Evolutionary conservation across 2,113 vertebrate genomes (phyloP), one percentile per base, ranked within the genome.

Genomic region (Gorilla gorilla): DNA sequence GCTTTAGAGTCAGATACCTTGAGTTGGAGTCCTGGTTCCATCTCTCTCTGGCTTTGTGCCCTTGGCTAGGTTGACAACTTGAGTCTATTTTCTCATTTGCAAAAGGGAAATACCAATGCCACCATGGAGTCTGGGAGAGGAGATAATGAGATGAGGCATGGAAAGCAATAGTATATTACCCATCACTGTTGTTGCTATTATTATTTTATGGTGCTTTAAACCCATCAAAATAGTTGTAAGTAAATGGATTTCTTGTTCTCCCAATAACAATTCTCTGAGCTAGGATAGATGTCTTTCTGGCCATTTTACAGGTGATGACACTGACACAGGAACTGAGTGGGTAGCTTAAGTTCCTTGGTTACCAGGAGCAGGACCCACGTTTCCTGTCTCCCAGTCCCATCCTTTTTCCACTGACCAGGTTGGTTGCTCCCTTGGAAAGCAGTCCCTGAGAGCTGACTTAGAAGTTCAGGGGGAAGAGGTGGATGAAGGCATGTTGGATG

Each of bases 41-140:
- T 79, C 55, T 90, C 64, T 90, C 59, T 35, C 18, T 88, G 73
- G 52, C 32, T 59, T 1, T 22, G 2, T 72, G 32, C 9, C 45
- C 45, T 43, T 78, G 72, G 50, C 27, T 57, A 43, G 35, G 43
- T 16, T 43, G 92, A 35, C n/a, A 64, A 25, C 38, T 30, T 27
- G 80, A 66, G 20, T 73, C 72, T 43, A 9, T 72, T 90, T 81
- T 59, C 43, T 88, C 75, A 55, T 75, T 70, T 86, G 55, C 40
- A 32, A 64, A 30, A 64, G 32, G 27, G 61, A 64, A 64, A 30
- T 32, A 32, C 12, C 32, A 72, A 45, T 57, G 73, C 75, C 38
- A 12, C 48, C 59, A 8, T 32, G 66, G 13, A 14, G 16, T 9
- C 1, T 72, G 57, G 52, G 45, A 45, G 72, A 52, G 73, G 11